Evolutionary conservation across 2,888 invertebrate genomes (phyloP), one percentile per base, ranked within the genome.

Genomic region (Epinotia ramella): DNA sequence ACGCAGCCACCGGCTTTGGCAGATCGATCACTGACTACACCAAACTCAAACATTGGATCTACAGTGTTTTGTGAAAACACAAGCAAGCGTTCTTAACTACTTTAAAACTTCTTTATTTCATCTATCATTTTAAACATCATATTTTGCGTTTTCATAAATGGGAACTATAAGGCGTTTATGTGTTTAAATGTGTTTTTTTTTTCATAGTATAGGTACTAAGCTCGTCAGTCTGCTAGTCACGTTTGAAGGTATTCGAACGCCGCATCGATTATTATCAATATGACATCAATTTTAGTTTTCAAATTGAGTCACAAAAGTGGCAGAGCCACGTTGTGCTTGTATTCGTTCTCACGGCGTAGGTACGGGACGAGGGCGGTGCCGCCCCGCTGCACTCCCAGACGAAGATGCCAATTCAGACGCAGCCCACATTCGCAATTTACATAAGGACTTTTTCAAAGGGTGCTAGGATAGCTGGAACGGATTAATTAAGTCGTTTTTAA

Each of bases 11-110:
- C 60, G 44, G 62, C 18, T 9, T 60, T 49, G 40, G 49, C 59
- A 71, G 66, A 76, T 76, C 76, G 76, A 76, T 76, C 71, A 57
- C 68, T 33, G 63, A 46, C 63, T 46, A 63, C 28, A 24, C 44
- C 63, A 33, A 67, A 28, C 46, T 65, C 49, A 56, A 71, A 62
- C n/a, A 59, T 28, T 60, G 9, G 28, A 20, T 46, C 16, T 49
- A 65, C 9, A 24, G 11, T 46, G 9, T 18, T 24, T 24, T 28
- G 11, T n/a, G n/a, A n/a, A 24, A 24, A 53, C 24, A 24, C 46
- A 65, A 49, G n/a, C 65, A 65, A 65, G n/a, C 49, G 5, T 65
- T 49, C 16, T 5, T 49, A 7, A 49, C 53, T 53, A 5, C 49
- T 16, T 49, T 49, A 6, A 53, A 53, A 53, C 7, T 53, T 7